These are phyloP conservation scores for Coelopa frigida DNA, from an alignment of 1,140 invertebrate genomes.

Conservation along the genomic window DNA sequence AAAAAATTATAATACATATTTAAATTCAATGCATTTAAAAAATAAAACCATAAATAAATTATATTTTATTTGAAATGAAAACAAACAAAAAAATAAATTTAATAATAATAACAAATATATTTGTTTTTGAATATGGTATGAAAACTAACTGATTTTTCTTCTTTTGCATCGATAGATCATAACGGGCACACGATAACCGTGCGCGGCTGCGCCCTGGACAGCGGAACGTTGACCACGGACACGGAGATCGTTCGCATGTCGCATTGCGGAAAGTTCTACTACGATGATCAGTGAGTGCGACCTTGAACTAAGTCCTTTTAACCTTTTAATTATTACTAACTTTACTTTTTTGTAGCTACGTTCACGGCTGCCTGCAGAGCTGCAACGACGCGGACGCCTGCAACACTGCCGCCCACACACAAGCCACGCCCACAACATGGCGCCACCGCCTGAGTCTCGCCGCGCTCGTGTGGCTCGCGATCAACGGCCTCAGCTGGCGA, in stretches of 20 bases:
- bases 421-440: slow-evolving; percentile 13
- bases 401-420: slow-evolving; percentile 47
- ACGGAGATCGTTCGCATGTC: slow-evolving; percentile 90
- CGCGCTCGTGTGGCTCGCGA: no score
- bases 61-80: no score
- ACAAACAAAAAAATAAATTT: neutral
- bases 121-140: slow-evolving; percentile 1
- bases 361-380: slow-evolving; percentile 78
- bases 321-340: slow-evolving; percentile 5
- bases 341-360: slow-evolving; percentile 57
- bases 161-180: slow-evolving; percentile 57
- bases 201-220: slow-evolving; percentile 83
- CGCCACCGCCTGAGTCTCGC: no score
- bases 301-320: slow-evolving; percentile 9
- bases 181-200: slow-evolving; percentile 72
- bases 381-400: slow-evolving; percentile 83
- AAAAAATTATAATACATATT: no score
- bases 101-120: slow-evolving; percentile 3
- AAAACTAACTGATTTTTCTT: neutral
- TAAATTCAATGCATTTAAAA: no score
- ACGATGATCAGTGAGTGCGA: slow-evolving; percentile 64
- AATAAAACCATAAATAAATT: no score
- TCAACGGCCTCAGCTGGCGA: no score
- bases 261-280: slow-evolving; percentile 85
- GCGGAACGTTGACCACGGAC: slow-evolving; percentile 83